Conservation (phyloP, 2,113 vertebrate genomes). For the Campylomormyrus numenius region DNA sequence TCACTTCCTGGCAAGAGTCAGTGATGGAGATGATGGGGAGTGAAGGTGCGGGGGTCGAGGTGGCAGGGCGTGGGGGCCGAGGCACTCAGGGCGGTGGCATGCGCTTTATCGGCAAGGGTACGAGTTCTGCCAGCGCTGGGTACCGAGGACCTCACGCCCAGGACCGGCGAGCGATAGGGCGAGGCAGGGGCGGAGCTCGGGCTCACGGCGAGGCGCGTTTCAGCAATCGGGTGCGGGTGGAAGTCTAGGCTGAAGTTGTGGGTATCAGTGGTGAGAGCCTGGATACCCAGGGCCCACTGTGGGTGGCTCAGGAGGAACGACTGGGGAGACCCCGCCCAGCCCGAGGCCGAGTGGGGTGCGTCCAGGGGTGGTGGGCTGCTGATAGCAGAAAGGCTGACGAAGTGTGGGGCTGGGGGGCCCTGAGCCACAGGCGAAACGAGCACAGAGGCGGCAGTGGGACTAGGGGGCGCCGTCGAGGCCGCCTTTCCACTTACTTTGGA, state of each 20-base stretch:
- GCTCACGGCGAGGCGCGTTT: background rate
- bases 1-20: background rate
- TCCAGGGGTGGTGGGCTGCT: slow-evolving; percentile 32
- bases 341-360: slow-evolving; percentile 28
- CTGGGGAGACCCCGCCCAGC: slow-evolving; percentile 26
- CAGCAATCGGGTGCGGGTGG: slow-evolving; percentile 16
- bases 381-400: slow-evolving; percentile 44
- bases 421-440: slow-evolving; percentile 8
- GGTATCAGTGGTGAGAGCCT: slow-evolving; percentile 33
- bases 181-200: slow-evolving; percentile 33
- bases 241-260: slow-evolving; percentile 38
- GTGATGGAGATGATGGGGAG: slow-evolving; percentile 21
- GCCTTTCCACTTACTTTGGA: slow-evolving; percentile 92
- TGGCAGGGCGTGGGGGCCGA: slow-evolving; percentile 11
- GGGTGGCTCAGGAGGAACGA: slow-evolving; percentile 24
- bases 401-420: slow-evolving; percentile 40
- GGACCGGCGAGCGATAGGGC: slow-evolving; percentile 30
- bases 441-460: slow-evolving; percentile 32
- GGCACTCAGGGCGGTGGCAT: background rate
- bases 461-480: slow-evolving; percentile 56
- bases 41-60: background rate
- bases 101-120: background rate
- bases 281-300: slow-evolving; percentile 25
- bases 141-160: background rate
- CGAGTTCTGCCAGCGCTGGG: slow-evolving; percentile 25